phyloP scores from a whole-genome alignment of 2,113 vertebrate species.

The Salvator merianae region DNA sequence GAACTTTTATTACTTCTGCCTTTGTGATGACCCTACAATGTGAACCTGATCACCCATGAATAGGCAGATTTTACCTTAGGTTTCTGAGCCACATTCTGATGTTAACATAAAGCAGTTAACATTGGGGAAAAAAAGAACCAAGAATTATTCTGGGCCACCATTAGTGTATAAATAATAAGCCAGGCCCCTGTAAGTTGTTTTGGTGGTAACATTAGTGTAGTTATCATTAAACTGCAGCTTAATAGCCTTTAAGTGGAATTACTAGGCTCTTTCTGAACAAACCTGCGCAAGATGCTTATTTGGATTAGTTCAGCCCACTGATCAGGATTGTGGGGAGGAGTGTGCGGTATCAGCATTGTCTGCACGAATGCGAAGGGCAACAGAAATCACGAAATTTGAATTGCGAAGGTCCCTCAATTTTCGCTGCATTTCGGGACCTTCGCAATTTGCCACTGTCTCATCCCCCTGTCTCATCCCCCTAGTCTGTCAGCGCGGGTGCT shows the following conservation, averaged over 20 bases:
- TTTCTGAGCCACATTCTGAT: conserved; percentile 8
- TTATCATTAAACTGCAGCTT: not conserved
- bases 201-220: not conserved
- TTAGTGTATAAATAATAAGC: not conserved
- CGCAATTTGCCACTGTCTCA: too few relatives aligned
- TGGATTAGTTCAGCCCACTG: too few relatives aligned
- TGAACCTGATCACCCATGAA: conserved; percentile 21
- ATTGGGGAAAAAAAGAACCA: conserved; percentile 21
- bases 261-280: too few relatives aligned
- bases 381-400: too few relatives aligned
- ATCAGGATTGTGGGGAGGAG: too few relatives aligned
- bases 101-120: not conserved
- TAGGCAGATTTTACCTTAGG: not conserved
- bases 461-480: too few relatives aligned
- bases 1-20: conserved; percentile 4
- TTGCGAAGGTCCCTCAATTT: too few relatives aligned
- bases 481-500: too few relatives aligned
- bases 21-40: conserved; percentile 6
- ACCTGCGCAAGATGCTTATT: too few relatives aligned
- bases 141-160: conserved; percentile 24
- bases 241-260: not conserved
- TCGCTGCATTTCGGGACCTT: too few relatives aligned
- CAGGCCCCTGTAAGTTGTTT: not conserved
- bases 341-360: too few relatives aligned
- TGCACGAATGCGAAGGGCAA: too few relatives aligned